A percentile compares a stretch with the other conserved stretches of the same genome.
Conservation (phyloP, 2,888 invertebrate species). For the Callyntrura guangdongensis region DNA sequence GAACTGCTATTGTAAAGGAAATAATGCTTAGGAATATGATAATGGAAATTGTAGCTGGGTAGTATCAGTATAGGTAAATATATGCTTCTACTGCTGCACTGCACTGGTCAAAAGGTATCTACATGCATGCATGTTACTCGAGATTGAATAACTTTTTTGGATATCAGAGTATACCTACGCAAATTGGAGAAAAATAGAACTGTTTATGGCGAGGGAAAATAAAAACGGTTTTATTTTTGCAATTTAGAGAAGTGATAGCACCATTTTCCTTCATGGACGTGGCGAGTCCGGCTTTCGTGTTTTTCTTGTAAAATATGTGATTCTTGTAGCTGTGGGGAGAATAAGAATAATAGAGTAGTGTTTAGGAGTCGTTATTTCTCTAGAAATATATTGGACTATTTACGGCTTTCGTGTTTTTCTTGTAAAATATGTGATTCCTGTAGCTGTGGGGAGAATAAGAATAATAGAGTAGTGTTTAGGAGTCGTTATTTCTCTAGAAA, state of each 20-base stretch:
- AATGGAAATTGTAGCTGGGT: not conserved
- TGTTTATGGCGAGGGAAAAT: not conserved
- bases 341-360: not conserved
- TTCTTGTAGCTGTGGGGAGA: not conserved
- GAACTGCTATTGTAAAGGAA: conserved; percentile 5
- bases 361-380: not conserved
- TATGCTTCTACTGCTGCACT: not conserved
- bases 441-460: not conserved
- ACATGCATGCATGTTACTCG: not conserved
- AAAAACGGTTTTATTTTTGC: conserved; percentile 48
- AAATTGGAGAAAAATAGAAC: conserved; percentile 10
- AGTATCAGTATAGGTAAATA: not conserved
- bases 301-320: conserved; percentile 10
- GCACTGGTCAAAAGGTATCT: not conserved
- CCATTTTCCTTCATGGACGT: conserved; percentile 39
- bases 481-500: not conserved
- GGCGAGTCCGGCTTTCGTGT: not conserved
- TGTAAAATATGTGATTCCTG: not conserved
- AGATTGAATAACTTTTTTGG: conserved; percentile 2
- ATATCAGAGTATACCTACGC: conserved; percentile 3
- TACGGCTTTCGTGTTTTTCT: not conserved
- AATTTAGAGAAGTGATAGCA: conserved; percentile 44
- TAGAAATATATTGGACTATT: not conserved
- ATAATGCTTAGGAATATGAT: not conserved
- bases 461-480: not conserved